phyloP scores from a whole-genome alignment of 2,888 invertebrate species.

The Sicus ferrugineus region DNA sequence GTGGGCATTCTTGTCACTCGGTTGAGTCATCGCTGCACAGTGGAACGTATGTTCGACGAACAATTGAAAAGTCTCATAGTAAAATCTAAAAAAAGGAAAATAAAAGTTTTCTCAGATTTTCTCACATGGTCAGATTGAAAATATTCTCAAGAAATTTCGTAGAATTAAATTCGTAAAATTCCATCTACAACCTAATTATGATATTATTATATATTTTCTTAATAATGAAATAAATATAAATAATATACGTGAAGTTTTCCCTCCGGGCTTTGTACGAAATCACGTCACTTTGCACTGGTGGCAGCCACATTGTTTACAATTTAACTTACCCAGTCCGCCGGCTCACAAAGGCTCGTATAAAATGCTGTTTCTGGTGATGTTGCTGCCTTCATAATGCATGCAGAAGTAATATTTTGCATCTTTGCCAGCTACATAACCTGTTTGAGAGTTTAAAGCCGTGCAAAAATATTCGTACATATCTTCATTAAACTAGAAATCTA shows the following conservation, averaged over 20 bases:
- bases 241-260: not conserved
- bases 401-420: conserved; percentile 32
- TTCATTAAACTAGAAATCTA: not conserved
- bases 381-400: conserved; percentile 20
- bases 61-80: too few species aligned
- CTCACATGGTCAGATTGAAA: too few species aligned
- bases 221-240: too few species aligned
- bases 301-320: not conserved
- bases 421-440: not conserved
- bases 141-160: too few species aligned
- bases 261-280: too few species aligned
- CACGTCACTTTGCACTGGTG: not conserved
- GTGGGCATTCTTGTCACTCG: too few species aligned
- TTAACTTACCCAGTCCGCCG: conserved; percentile 1
- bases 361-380: not conserved
- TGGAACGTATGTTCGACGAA: too few species aligned
- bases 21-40: too few species aligned
- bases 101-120: not conserved
- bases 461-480: not conserved
- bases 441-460: not conserved
- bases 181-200: too few species aligned
- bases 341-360: not conserved
- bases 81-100: too few species aligned
- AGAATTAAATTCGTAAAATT: too few species aligned
- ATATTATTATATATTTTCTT: too few species aligned